phyloP scores from a whole-genome alignment of 2,888 invertebrate genomes.

The Eupithecia inturbata region DNA sequence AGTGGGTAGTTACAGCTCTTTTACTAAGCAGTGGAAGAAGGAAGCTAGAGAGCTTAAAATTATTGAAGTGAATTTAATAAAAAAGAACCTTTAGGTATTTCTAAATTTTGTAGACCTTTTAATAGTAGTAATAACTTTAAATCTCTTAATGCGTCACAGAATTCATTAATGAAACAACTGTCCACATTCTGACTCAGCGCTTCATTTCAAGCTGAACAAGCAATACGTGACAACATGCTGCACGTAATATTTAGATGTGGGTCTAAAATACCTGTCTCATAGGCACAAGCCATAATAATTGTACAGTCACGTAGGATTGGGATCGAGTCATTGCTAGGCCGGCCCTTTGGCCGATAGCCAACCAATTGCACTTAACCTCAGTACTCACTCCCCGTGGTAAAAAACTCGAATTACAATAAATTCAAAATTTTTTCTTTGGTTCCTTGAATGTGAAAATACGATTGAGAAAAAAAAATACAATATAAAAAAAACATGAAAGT shows the following conservation, averaged over 20 bases:
- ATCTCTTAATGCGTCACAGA: background rate
- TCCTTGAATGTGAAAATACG: too few relatives aligned
- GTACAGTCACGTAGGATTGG: slow-evolving; percentile 24
- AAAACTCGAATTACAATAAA: too few relatives aligned
- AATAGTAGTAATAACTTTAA: too few relatives aligned
- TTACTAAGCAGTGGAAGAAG: too few relatives aligned
- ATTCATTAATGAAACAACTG: background rate
- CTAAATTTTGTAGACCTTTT: too few relatives aligned
- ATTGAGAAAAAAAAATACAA: too few relatives aligned
- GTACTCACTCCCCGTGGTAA: too few relatives aligned
- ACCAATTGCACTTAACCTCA: slow-evolving; percentile 40
- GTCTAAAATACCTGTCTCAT: slow-evolving; percentile 19
- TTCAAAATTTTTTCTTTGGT: too few relatives aligned
- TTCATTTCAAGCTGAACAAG: slow-evolving; percentile 8
- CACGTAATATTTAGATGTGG: background rate
- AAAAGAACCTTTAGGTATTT: background rate
- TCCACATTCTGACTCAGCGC: background rate
- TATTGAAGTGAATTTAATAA: background rate
- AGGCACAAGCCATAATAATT: slow-evolving; percentile 19
- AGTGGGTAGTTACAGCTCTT: too few relatives aligned
- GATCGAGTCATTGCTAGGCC: slow-evolving; percentile 39
- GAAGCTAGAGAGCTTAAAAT: too few relatives aligned
- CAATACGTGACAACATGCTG: slow-evolving; percentile 12
- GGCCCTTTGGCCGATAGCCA: slow-evolving; percentile 44
- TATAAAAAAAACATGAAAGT: too few relatives aligned